These are phyloP conservation scores for Anorthoa munda DNA, from an alignment of 2,888 invertebrate genomes.

Conservation along the genomic window DNA sequence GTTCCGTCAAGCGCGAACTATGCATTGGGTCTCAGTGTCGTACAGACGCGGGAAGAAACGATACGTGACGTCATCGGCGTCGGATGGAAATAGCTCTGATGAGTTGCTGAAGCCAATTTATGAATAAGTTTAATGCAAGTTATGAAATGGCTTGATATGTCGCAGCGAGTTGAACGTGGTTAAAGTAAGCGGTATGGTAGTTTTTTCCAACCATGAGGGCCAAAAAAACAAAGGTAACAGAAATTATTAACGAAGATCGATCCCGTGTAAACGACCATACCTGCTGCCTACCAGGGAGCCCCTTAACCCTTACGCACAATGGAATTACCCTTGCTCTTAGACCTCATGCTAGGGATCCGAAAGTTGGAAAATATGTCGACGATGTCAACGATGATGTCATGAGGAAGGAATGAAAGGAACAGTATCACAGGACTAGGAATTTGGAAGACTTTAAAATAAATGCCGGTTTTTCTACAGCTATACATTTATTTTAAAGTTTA, in stretches of 20 bases:
- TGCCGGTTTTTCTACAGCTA: not conserved
- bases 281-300: too few relatives aligned
- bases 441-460: slow-evolving; percentile 5
- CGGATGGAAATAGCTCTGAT: slow-evolving; percentile 83
- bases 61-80: slow-evolving; percentile 75
- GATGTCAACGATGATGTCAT: not conserved
- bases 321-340: too few relatives aligned
- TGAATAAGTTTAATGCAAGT: slow-evolving; percentile 71
- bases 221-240: not conserved
- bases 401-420: not conserved
- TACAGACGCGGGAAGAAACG: slow-evolving; percentile 70
- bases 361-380: not conserved
- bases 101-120: slow-evolving; percentile 85
- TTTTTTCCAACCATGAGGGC: too few relatives aligned
- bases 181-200: not conserved
- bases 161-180: not conserved
- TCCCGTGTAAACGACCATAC: not conserved
- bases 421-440: not conserved
- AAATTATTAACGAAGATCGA: not conserved
- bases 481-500: not conserved
- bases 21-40: slow-evolving; percentile 83
- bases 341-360: too few relatives aligned
- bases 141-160: not conserved
- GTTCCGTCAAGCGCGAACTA: slow-evolving; percentile 76
- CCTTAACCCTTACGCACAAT: too few relatives aligned